Percentiles rank a stretch among this genome's conserved stretches.
phyloP scores from a whole-genome alignment of 2,797 vertebrate species.

The Acanthiza pusilla region DNA sequence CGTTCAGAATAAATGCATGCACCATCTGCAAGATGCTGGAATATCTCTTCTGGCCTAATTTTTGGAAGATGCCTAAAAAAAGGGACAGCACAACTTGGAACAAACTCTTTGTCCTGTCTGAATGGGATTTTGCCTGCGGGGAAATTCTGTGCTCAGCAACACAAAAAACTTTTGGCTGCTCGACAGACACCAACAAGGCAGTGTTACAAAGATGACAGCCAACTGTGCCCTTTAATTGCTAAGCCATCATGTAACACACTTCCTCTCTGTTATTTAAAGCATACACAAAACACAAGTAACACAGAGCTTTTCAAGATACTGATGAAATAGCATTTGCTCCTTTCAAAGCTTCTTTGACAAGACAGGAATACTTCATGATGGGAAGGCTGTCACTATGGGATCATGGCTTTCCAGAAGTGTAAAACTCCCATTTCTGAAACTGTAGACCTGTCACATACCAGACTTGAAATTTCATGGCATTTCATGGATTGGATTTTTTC shows the following conservation, averaged over 20 bases:
- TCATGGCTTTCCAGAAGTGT: not conserved
- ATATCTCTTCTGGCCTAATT: not conserved
- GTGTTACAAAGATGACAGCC: not conserved
- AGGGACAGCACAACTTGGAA: not conserved
- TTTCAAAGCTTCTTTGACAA: constrained; percentile 27
- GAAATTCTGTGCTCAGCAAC: not conserved
- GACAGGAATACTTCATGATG: not conserved
- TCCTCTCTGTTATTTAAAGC: constrained; percentile 6
- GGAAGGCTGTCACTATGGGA: not conserved
- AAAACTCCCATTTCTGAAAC: not conserved
- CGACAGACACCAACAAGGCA: not conserved
- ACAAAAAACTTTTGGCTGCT: not conserved
- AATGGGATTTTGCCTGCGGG: not conserved
- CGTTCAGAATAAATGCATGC: not conserved
- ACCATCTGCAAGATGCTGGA: constrained; percentile 3
- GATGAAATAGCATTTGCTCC: constrained; percentile 15
- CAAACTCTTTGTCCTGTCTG: not conserved
- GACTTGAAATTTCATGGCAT: not conserved
- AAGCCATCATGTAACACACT: not conserved
- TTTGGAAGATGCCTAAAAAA: not conserved
- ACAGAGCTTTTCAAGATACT: not conserved
- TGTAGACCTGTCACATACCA: not conserved
- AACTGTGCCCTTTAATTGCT: not conserved
- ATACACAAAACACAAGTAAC: not conserved
- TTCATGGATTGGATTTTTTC: not conserved